Evolutionary conservation across 2,113 vertebrate species (phyloP).

Genomic region (Synodontis membranacea): DNA sequence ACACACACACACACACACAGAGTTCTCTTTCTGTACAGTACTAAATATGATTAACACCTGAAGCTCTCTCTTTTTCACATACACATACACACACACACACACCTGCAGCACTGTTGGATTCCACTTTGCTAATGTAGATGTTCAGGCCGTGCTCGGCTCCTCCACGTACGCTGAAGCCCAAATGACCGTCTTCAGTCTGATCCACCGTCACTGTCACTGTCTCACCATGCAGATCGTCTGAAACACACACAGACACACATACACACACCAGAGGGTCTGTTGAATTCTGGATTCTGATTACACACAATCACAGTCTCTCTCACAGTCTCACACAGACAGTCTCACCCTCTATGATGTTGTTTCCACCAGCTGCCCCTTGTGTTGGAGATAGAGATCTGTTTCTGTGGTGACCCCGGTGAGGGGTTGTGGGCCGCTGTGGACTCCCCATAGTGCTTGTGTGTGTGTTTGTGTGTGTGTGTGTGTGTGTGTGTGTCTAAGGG

Average conservation of each 20-base stretch:
- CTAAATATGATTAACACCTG: neutral
- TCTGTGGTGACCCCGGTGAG: neutral
- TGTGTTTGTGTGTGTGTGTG: neutral
- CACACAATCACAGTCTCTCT: neutral
- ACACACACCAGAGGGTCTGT: neutral
- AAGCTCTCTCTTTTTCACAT: neutral
- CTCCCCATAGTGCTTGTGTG: neutral
- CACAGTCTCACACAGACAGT: neutral
- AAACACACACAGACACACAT: conserved; percentile 14
- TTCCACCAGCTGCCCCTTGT: neutral
- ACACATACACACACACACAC: conserved; percentile 54
- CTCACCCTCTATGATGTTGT: conserved; percentile 1
- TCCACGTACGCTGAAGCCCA: conserved; percentile 94
- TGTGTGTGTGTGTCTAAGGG: neutral
- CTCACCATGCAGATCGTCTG: conserved; percentile 73
- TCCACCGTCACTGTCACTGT: conserved; percentile 87
- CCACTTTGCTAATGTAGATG: conserved; percentile 96
- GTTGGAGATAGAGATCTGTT: conserved; percentile 24
- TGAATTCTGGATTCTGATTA: neutral
- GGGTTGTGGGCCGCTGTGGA: neutral
- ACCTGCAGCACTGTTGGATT: conserved; percentile 90
- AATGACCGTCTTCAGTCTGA: conserved; percentile 81
- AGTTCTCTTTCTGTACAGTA: neutral
- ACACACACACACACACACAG: conserved; percentile 41
- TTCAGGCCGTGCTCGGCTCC: conserved; percentile 94